Evolutionary conservation across 2,888 invertebrate species (phyloP), one percentile per base, ranked within the genome.

Genomic region (Drosophila conformis): DNA sequence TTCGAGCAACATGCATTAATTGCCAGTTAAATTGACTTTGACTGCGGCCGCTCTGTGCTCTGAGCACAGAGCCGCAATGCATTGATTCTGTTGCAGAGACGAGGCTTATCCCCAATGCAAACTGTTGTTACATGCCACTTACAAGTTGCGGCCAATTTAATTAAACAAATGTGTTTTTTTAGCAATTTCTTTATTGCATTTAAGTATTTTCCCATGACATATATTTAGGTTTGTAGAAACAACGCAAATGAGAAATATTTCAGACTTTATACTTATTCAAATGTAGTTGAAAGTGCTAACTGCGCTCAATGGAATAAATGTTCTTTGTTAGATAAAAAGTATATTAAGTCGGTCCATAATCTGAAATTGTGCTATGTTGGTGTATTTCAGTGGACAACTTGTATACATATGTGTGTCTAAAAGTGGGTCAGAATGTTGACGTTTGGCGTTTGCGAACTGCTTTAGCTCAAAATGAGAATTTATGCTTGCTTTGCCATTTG

Each of bases 11-110:
- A 84, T 86, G 83, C 91, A 91, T 91, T 91, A 91, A 91, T 91
- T 91, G 91, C 88, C 90, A 87, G 90, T 91, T 91, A 87, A 91
- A 91, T 91, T 91, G 90, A 91, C 88, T 91, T 89, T 87, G 89
- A 78, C 78, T 79, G 60, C 33, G 62, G 10, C 46, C 42, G 56
- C 46, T 38, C 58, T 38, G 4, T 48, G 42, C 42, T 31, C 42
- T 13, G 33, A 49, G 31, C 31, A 31, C 31, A 31, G 31, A 31
- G 40, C 35, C 40, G 67, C 54, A 52, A 35, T 51, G 76, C 77
- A 79, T 78, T 78, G 78, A 78, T 75, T 78, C 64, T 52, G 48
- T 64, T 70, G 54, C 57, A 75, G 48, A 35, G 46, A 59, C 56
- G 61, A 46, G 52, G 15, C 52, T 52, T 33, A 57, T 54, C 33